A percentile compares a stretch with the other conserved stretches of the same genome.
Conservation (phyloP, 2,113 vertebrate species). For the Smithornis capensis region DNA sequence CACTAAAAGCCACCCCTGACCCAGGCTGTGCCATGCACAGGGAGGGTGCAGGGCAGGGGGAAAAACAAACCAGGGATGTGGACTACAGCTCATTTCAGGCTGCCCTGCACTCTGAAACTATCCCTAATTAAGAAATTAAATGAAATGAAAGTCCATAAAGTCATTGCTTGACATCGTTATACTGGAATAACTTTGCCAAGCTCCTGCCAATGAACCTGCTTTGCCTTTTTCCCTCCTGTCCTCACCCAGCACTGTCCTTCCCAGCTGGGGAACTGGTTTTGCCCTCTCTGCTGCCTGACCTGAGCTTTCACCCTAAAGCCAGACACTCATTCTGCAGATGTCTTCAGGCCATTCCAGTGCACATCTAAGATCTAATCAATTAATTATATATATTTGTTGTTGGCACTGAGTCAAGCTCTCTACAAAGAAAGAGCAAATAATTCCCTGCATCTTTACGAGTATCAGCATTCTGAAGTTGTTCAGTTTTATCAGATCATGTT, state of each 20-base stretch:
- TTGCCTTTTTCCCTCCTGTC: not conserved
- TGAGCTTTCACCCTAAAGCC: not conserved
- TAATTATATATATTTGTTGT: not conserved
- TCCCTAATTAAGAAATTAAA: not conserved
- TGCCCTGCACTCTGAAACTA: not conserved
- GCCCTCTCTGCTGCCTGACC: not conserved
- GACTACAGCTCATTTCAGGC: not conserved
- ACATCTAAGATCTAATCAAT: not conserved
- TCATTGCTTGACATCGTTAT: not conserved
- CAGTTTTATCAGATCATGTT: not conserved
- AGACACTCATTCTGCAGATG: not conserved
- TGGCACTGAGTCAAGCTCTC: not conserved
- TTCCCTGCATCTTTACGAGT: not conserved
- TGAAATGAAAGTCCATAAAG: not conserved
- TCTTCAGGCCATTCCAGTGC: not conserved
- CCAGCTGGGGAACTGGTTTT: not conserved
- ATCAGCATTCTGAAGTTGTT: not conserved
- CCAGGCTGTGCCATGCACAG: rapidly evolving
- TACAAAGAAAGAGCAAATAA: not conserved
- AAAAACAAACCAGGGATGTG: rapidly evolving
- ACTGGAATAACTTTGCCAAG: not conserved
- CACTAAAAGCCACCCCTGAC: rapidly evolving
- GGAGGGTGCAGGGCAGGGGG: not conserved
- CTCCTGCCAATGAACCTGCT: not conserved
- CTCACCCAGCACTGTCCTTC: not conserved